Evolutionary conservation across 2,888 invertebrate species (phyloP), one percentile per base, ranked within the genome.

Genomic region (Chymomyza amoena): DNA sequence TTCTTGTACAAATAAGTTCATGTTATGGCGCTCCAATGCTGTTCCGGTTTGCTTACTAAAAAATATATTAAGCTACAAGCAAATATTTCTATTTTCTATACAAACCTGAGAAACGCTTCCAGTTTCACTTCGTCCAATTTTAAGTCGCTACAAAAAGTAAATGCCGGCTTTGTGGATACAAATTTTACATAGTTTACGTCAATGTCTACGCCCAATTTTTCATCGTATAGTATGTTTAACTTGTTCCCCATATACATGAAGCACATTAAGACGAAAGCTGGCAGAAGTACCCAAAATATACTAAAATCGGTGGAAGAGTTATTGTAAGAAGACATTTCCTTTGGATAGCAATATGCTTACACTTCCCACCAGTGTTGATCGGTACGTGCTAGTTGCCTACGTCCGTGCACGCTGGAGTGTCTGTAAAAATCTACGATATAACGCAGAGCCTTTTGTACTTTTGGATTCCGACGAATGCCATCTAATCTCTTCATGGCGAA

Each of bases 341-440:
- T n/a, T n/a, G n/a, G n/a, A n/a, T n/a, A n/a, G n/a, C n/a, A n/a
- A n/a, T 32, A 32, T 39, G 70, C 75, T 73, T 64, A 76, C 72
- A 76, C 64, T 61, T 73, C 70, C 25, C 54, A 36, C 69, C 67
- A 73, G 60, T 68, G 75, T 20, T 71, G 69, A 32, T 64, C 39
- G 9, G 18, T 62, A 57, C 63, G 67, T 16, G 70, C 45, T 51
- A 73, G 60, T 62, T 75, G 72, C 5, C 56, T 54, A 16, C 65
- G 15, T 57, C 73, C 71, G 63, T 72, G 72, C 25, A 69, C 50
- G 4, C 65, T 50, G 59, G 56, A 69, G 39, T 66, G 20, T 16
- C 65, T 65, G 15, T 57, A 45, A 51, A 73, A 71, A 68, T 71
- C 69, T 10, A 66, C 61, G 10, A 68, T 20, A 66, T 62, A 73